Conservation (phyloP, 2,113 vertebrate species). For the Cololabis saira region DNA sequence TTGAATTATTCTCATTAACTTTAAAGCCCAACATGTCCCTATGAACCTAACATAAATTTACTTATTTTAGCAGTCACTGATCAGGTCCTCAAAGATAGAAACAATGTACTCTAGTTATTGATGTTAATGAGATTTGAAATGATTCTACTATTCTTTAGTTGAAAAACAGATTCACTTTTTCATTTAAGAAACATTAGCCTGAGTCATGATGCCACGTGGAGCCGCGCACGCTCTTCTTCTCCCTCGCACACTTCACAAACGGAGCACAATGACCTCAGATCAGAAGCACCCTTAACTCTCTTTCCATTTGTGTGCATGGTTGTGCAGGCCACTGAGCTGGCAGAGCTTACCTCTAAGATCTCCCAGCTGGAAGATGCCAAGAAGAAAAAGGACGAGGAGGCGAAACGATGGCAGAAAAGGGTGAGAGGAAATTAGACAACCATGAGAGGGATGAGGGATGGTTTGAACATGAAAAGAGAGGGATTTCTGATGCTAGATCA, state of each 20-base stretch:
- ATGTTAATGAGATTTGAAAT: background rate
- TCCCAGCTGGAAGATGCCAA: slow-evolving; percentile 91
- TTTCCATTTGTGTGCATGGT: slow-evolving; percentile 60
- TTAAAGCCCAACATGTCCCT: background rate
- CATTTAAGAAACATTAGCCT: background rate
- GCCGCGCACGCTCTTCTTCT: background rate
- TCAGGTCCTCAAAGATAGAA: slow-evolving; percentile 6
- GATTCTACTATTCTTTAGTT: background rate
- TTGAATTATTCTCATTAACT: background rate
- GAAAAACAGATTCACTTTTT: background rate
- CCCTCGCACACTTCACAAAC: slow-evolving; percentile 13
- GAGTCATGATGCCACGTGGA: background rate
- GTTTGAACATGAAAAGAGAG: slow-evolving; percentile 63
- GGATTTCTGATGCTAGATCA: slow-evolving; percentile 35
- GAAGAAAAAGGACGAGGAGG: slow-evolving; percentile 93
- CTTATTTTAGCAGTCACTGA: slow-evolving; percentile 1
- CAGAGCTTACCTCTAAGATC: slow-evolving; percentile 91
- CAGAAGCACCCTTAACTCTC: slow-evolving; percentile 56
- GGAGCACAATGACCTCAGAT: slow-evolving; percentile 62
- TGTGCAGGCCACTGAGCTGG: slow-evolving; percentile 90
- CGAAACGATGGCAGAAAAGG: slow-evolving; percentile 92
- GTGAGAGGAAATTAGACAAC: slow-evolving; percentile 79
- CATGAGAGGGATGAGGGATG: slow-evolving; percentile 44
- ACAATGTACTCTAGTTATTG: background rate
- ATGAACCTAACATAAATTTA: background rate